phyloP scores from a whole-genome alignment of 2,888 invertebrate genomes.

The Gnatocerus cornutus region DNA sequence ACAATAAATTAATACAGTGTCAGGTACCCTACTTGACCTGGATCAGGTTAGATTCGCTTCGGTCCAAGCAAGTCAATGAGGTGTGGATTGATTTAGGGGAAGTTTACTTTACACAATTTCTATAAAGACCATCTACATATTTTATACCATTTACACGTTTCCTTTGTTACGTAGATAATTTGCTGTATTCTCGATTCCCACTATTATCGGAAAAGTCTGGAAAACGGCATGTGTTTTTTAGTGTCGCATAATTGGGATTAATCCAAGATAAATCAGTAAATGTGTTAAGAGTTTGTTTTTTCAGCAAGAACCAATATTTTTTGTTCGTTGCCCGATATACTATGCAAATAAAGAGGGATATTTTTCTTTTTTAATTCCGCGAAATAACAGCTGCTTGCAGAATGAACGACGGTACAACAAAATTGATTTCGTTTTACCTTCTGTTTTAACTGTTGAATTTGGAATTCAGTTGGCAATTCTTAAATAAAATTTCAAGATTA shows the following conservation, averaged over 20 bases:
- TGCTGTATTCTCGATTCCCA: too few relatives aligned
- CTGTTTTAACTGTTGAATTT: conserved; percentile 59
- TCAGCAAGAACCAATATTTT: conserved; percentile 42
- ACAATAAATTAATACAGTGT: conserved; percentile 50
- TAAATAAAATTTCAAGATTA: conserved; percentile 59
- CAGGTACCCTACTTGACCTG: conserved; percentile 46
- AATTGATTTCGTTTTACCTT: conserved; percentile 58
- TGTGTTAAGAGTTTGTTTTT: conserved; percentile 25
- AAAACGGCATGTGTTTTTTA: conserved; percentile 26
- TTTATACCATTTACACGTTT: conserved; percentile 26
- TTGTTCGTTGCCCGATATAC: conserved; percentile 41
- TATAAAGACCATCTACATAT: conserved; percentile 29
- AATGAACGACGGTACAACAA: conserved; percentile 53
- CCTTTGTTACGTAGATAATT: conserved; percentile 10
- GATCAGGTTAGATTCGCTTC: conserved; percentile 44
- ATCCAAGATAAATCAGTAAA: conserved; percentile 24
- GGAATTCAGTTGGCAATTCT: conserved; percentile 57
- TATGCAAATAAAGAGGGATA: conserved; percentile 50
- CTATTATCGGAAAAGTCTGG: too few relatives aligned
- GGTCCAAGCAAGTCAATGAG: conserved; percentile 49
- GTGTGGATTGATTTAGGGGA: conserved; percentile 49
- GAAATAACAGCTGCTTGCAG: conserved; percentile 51
- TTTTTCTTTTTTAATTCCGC: conserved; percentile 50
- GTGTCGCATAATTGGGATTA: conserved; percentile 28
- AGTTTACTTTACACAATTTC: conserved; percentile 42